Conservation (phyloP, 2,888 invertebrate species). For the Zootermopsis nevadensis region DNA sequence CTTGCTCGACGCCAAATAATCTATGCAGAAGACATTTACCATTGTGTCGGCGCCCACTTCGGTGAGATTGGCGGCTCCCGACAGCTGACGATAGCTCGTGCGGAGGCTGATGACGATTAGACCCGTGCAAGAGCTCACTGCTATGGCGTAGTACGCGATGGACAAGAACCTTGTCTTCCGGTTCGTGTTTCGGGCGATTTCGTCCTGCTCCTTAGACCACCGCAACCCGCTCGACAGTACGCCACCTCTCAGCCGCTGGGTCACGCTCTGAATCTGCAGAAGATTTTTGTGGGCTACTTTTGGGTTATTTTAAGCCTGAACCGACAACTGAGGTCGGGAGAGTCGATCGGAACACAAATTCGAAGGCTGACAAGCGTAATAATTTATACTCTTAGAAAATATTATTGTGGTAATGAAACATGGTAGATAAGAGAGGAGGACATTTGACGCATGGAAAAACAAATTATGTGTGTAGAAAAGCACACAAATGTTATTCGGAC, state of each 20-base stretch:
- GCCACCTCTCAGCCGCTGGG: constrained; percentile 2
- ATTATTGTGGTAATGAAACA: too few species aligned
- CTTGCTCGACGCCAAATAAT: too few species aligned
- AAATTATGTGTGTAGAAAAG: too few species aligned
- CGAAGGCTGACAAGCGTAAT: too few species aligned
- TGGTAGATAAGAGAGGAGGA: too few species aligned
- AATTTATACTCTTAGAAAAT: too few species aligned
- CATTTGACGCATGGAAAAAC: too few species aligned
- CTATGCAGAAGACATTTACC: background rate
- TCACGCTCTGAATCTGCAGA: background rate
- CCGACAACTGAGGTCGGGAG: too few species aligned
- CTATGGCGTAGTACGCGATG: constrained; percentile 1
- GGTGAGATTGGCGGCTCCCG: background rate
- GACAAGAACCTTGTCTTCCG: background rate
- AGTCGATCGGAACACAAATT: too few species aligned
- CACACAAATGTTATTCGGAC: too few species aligned
- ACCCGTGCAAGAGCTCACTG: background rate
- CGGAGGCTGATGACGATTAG: background rate
- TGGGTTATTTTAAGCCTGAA: too few species aligned
- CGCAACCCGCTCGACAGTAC: background rate
- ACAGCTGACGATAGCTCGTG: background rate
- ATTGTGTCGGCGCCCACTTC: background rate
- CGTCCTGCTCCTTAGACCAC: constrained; percentile 25
- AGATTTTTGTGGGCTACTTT: too few species aligned
- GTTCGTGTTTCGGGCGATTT: background rate